Evolutionary conservation across 2,888 invertebrate genomes (phyloP).

Genomic region (Campoplex nolae): DNA sequence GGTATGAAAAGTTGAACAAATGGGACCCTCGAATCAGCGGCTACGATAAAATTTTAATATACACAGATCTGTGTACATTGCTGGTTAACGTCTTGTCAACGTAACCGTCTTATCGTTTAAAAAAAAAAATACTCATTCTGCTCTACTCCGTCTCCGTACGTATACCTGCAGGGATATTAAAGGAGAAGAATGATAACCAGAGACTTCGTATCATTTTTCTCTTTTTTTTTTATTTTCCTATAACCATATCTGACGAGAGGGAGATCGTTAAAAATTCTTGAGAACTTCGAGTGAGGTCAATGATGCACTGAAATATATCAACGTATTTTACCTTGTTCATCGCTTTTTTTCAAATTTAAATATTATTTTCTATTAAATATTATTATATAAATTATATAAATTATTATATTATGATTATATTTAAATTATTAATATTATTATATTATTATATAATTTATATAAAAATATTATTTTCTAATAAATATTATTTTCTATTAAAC

Average conservation of each 20-base stretch:
- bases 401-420: no score
- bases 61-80: not conserved
- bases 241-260: conserved; percentile 4
- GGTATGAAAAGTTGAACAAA: no score
- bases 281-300: not conserved
- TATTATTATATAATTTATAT: no score
- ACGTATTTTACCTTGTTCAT: not conserved
- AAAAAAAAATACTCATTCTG: not conserved
- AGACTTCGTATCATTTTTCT: not conserved
- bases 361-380: not conserved
- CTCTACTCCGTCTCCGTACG: not conserved
- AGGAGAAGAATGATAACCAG: conserved; percentile 8
- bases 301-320: not conserved
- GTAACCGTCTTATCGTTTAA: conserved; percentile 2
- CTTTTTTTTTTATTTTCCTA: conserved; percentile 1
- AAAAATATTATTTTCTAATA: no score
- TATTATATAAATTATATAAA: no score
- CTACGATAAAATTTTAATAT: conserved; percentile 14
- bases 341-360: not conserved
- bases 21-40: not conserved
- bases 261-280: not conserved
- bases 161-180: not conserved
- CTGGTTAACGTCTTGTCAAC: conserved; percentile 23
- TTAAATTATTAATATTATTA: no score
- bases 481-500: not conserved